A percentile compares a stretch with the other conserved stretches of the same genome.
These are phyloP conservation scores for Melanargia galathea DNA, from an alignment of 2,888 invertebrate species.

Conservation along the genomic window DNA sequence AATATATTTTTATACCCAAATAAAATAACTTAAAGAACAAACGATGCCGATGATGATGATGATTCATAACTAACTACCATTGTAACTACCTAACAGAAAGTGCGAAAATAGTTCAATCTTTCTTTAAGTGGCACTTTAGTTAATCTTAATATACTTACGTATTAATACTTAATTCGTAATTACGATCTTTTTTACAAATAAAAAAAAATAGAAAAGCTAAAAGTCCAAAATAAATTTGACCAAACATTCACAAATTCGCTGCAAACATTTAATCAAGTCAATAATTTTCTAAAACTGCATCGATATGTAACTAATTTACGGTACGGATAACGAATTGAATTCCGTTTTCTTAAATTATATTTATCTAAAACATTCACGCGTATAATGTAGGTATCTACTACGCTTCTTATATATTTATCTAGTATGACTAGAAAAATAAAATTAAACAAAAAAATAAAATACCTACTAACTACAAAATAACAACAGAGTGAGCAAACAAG, in stretches of 20 bases:
- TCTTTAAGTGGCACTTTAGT: background rate
- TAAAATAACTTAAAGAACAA: background rate
- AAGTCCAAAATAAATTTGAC: background rate
- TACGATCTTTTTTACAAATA: too few relatives aligned
- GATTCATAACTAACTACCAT: too few relatives aligned
- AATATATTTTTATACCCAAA: conserved; percentile 15
- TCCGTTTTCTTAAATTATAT: conserved; percentile 52
- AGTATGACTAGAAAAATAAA: conserved; percentile 65
- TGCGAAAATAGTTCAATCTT: background rate
- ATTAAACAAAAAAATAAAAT: conserved; percentile 51
- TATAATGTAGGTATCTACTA: too few relatives aligned
- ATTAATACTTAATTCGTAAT: too few relatives aligned
- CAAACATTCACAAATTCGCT: conserved; percentile 49
- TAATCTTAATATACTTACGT: background rate
- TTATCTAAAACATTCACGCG: conserved; percentile 52
- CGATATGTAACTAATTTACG: conserved; percentile 66
- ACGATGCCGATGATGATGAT: background rate
- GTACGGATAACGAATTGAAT: conserved; percentile 61
- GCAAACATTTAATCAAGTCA: conserved; percentile 41
- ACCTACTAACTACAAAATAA: conserved; percentile 56
- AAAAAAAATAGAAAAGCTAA: too few relatives aligned
- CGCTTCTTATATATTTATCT: conserved; percentile 54
- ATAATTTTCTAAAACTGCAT: conserved; percentile 56
- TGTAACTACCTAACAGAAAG: too few relatives aligned
- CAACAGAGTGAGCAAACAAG: conserved; percentile 60